Conservation (phyloP, 2,888 invertebrate species). For the Drosophila koepferae region DNA sequence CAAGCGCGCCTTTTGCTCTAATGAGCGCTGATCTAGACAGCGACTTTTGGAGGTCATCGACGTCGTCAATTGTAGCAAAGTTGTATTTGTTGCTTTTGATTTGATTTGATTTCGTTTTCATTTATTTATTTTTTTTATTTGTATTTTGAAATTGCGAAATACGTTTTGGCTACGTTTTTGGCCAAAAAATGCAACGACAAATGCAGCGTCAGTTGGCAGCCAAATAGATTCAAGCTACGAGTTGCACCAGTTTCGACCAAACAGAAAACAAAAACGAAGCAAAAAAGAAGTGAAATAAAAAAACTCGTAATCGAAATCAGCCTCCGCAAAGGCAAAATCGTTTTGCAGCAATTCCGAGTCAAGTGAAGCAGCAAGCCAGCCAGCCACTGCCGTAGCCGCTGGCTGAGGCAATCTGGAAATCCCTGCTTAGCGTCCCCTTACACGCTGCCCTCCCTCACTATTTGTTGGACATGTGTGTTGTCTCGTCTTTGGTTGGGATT, state of each 20-base stretch:
- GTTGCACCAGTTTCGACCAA: constrained; percentile 69
- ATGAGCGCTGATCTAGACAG: constrained; percentile 69
- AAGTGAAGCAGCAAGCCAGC: constrained; percentile 53
- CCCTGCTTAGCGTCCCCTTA: constrained; percentile 31
- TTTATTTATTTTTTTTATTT: constrained; percentile 1
- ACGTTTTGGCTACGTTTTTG: constrained; percentile 65
- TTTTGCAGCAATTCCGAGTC: constrained; percentile 51
- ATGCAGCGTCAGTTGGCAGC: constrained; percentile 64
- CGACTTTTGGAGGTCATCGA: constrained; percentile 71
- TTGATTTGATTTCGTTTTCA: constrained; percentile 26
- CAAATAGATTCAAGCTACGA: constrained; percentile 50
- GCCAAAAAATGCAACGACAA: constrained; percentile 66
- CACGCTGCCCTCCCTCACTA: neutral
- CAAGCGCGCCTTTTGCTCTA: constrained; percentile 68
- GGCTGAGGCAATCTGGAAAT: constrained; percentile 73
- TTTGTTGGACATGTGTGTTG: constrained; percentile 24
- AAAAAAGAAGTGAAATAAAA: constrained; percentile 22
- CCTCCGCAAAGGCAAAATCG: constrained; percentile 46
- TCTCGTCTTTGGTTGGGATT: constrained; percentile 51
- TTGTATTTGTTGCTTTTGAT: constrained; percentile 41
- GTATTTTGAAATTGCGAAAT: constrained; percentile 63
- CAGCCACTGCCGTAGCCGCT: constrained; percentile 9
- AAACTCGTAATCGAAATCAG: constrained; percentile 61
- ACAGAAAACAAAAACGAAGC: constrained; percentile 8
- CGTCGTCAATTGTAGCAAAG: constrained; percentile 66